A percentile compares a stretch with the other conserved stretches of the same genome.
Conservation (phyloP, 2,888 invertebrate species). For the Ditylenchus weischeri region DNA sequence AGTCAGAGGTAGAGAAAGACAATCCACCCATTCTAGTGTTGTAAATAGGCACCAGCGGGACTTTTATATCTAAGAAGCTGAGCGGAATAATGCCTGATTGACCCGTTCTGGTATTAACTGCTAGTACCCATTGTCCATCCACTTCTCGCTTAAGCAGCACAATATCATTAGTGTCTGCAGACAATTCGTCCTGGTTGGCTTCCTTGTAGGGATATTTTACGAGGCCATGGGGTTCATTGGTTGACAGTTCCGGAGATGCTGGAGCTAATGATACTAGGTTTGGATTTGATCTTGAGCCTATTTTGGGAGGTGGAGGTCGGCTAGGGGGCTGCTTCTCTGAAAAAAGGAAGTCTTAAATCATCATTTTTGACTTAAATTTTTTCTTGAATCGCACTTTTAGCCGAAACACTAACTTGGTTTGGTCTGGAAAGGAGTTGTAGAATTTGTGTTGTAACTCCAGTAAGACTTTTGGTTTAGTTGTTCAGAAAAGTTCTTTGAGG, state of each 20-base stretch:
- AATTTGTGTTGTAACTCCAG: too few relatives aligned
- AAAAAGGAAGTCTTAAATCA: too few relatives aligned
- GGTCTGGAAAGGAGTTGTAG: too few relatives aligned
- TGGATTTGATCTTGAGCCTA: conserved; percentile 24
- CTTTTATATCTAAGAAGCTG: conserved; percentile 44
- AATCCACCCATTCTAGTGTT: not conserved
- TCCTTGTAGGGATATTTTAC: conserved; percentile 45
- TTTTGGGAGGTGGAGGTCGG: conserved; percentile 35
- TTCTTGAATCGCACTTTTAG: too few relatives aligned
- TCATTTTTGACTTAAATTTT: too few relatives aligned
- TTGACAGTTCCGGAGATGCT: conserved; percentile 18
- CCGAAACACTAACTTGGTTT: too few relatives aligned
- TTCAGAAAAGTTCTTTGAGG: not conserved
- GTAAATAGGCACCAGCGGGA: conserved; percentile 41
- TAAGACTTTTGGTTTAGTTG: too few relatives aligned
- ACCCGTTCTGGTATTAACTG: conserved; percentile 39
- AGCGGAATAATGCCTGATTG: conserved; percentile 48
- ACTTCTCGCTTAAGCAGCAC: conserved; percentile 46
- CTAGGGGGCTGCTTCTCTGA: conserved; percentile 19
- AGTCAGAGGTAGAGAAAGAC: conserved; percentile 1
- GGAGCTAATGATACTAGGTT: conserved; percentile 20
- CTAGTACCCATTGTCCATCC: conserved; percentile 54
- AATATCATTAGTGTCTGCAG: conserved; percentile 40
- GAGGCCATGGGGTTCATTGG: conserved; percentile 34
- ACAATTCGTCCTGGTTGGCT: conserved; percentile 46